A percentile compares a stretch with the other conserved stretches of the same genome.
These are phyloP conservation scores for Patella vulgata DNA, from an alignment of 1,140 invertebrate genomes.

Conservation along the genomic window DNA sequence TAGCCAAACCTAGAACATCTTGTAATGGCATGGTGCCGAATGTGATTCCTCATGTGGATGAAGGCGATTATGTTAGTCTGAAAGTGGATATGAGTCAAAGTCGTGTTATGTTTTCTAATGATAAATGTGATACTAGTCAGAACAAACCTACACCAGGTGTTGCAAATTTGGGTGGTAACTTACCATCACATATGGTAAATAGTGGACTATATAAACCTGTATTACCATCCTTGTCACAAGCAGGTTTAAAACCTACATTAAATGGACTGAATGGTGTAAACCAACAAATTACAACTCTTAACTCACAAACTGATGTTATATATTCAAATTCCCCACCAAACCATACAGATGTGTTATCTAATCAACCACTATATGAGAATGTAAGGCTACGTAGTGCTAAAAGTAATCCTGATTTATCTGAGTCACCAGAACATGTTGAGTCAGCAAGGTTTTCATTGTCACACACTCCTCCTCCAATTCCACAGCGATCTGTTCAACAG, in stretches of 20 bases:
- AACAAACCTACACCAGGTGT: not conserved
- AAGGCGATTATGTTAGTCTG: conserved; percentile 32
- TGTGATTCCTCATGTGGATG: not conserved
- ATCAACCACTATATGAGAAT: not conserved
- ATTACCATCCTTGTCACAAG: conserved; percentile 19
- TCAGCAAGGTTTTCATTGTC: not conserved
- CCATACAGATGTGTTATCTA: too few relatives aligned
- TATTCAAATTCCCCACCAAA: too few relatives aligned
- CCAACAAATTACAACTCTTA: too few relatives aligned
- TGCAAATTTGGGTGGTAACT: not conserved
- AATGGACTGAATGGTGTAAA: conserved; percentile 5
- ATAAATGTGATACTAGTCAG: not conserved
- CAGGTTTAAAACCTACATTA: not conserved
- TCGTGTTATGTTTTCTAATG: conserved; percentile 3
- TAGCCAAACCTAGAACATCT: conserved; percentile 3
- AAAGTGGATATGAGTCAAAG: conserved; percentile 18
- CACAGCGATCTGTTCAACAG: too few relatives aligned
- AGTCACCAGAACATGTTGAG: not conserved
- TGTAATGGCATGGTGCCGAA: not conserved
- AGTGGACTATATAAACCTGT: conserved; percentile 27
- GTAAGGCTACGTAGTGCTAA: conserved; percentile 10
- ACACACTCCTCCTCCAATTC: not conserved
- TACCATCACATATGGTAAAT: conserved; percentile 4
- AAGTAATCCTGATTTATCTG: conserved; percentile 23
- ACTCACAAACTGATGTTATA: too few relatives aligned